Conservation (phyloP, 2,888 invertebrate genomes). For the Amphipyra berbera region DNA sequence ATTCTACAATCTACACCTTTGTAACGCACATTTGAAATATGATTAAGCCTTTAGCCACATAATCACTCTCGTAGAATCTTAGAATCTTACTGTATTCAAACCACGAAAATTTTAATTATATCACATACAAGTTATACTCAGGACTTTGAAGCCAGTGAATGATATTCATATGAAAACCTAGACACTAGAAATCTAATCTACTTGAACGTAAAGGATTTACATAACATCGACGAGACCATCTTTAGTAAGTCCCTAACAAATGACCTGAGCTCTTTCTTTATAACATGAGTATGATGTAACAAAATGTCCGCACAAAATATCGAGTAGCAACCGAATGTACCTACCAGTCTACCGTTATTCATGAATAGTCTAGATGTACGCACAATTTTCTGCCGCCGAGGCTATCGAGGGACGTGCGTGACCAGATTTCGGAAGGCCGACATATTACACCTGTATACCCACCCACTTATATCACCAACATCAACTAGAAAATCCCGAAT, state of each 20-base stretch:
- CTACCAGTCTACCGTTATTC: conserved; percentile 47
- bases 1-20: conserved; percentile 26
- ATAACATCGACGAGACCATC: neutral
- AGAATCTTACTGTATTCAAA: conserved; percentile 26
- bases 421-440: conserved; percentile 64
- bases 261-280: conserved; percentile 11
- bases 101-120: conserved; percentile 22
- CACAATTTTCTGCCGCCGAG: conserved; percentile 63
- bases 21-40: conserved; percentile 25
- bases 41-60: conserved; percentile 7
- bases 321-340: conserved; percentile 28
- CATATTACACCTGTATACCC: conserved; percentile 60
- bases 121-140: conserved; percentile 2
- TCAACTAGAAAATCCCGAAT: conserved; percentile 38
- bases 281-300: conserved; percentile 38
- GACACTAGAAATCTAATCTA: conserved; percentile 4
- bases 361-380: conserved; percentile 54
- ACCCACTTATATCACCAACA: conserved; percentile 31
- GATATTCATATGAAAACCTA: conserved; percentile 26
- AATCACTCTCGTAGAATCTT: conserved; percentile 9
- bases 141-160: conserved; percentile 5
- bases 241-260: conserved; percentile 19
- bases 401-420: conserved; percentile 66
- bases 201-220: conserved; percentile 9
- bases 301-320: conserved; percentile 30